A percentile compares a stretch with the other conserved stretches of the same genome.
Evolutionary conservation across 2,797 vertebrate species (phyloP).

Genomic region (Muscicapa comitata): DNA sequence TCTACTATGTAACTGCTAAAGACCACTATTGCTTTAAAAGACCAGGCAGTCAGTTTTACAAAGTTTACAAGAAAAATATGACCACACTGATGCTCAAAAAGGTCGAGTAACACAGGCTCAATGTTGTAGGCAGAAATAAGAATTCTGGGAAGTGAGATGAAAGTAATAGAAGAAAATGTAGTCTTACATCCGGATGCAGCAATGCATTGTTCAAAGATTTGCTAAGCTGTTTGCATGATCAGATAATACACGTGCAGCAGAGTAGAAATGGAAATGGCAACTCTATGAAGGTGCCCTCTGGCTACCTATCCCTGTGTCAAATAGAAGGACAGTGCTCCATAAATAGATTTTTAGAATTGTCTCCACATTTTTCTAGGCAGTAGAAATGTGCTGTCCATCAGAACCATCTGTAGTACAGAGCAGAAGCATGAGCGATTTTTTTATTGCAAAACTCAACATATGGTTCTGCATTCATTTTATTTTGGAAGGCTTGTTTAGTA

Average conservation of each 20-base stretch:
- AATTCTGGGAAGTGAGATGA: background rate
- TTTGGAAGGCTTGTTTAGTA: slow-evolving; percentile 21
- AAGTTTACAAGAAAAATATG: background rate
- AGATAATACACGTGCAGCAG: background rate
- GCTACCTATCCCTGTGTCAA: background rate
- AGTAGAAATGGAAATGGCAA: background rate
- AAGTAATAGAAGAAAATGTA: background rate
- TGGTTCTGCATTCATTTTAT: slow-evolving; percentile 34
- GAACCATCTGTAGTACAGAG: slow-evolving; percentile 35
- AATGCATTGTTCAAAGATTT: background rate
- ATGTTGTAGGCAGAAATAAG: background rate
- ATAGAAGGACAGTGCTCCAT: background rate
- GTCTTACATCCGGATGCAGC: background rate
- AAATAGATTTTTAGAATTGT: slow-evolving; percentile 26
- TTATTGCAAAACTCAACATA: slow-evolving; percentile 39
- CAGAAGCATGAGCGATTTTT: background rate
- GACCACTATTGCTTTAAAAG: background rate
- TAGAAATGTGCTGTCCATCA: slow-evolving; percentile 31
- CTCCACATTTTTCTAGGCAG: background rate
- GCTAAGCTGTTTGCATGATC: background rate
- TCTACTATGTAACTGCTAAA: background rate
- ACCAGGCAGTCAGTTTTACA: background rate
- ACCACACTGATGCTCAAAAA: background rate
- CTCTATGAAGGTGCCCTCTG: background rate
- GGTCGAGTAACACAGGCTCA: background rate